Base-by-base conservation (phyloP, 2,888 invertebrate species). In the Agrypnus murinus region DNA sequence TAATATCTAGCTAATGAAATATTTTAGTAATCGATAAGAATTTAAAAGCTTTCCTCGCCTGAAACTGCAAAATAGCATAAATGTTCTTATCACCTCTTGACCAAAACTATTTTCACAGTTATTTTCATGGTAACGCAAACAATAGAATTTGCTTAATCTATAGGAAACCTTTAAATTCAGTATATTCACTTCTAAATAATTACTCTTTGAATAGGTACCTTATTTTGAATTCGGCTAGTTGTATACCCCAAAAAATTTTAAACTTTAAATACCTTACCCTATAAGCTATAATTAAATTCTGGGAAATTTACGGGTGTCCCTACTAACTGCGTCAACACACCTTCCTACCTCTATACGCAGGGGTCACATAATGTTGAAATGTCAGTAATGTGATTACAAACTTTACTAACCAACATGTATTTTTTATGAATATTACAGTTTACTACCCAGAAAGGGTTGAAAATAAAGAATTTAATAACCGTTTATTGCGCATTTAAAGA, bases 311-410 rank as follows among this genome's bases (percentile, higher is more conserved):
- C 73, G 70, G 73, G 71, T 74, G 73, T 68, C 70, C 69, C 69
- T 74, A 69, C 69, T 75, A 74, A 74, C 72, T 65, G 67, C 73
- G 72, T 74, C 64, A 75, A 75, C 73, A 64, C 64, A 64, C 53
- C 64, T 64, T 53, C 43, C 64, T 55, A 73, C 72, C 73, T 72
- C 60, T 74, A 74, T 76, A 72, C 76, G 71, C 76, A 55, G 66
- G 76, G 76, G 76, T 74, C 70, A 72, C 73, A 75, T 76, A 76
- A 73, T 76, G 73, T 75, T 67, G 72, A 73, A 76, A 74, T 72
- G 70, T 68, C 64, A 66, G 74, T 76, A 73, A 76, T 76, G 72
- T 73, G 71, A 74, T 76, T 76, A 76, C 66, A 74, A 75, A 76
- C 73, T 76, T 76, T 73, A 65, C 69, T 76, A 76, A 76, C 74